Evolutionary conservation across 2,113 vertebrate genomes (phyloP), one percentile per base, ranked within the genome.

Genomic region (sheep (Ovis aries)): DNA sequence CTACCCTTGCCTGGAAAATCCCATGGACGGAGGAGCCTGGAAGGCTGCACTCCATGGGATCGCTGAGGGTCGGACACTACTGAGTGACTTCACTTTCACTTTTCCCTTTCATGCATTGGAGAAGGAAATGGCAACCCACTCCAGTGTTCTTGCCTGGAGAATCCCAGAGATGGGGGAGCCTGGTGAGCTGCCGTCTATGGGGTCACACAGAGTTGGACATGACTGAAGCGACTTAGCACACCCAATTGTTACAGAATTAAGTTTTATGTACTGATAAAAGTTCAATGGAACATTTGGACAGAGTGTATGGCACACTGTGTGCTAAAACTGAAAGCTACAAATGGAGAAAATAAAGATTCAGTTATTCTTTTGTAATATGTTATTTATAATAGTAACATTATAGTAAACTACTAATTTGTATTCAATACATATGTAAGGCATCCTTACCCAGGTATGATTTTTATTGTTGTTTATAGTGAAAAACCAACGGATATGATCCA

Each of bases 291-390:
- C 16, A 57, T 74, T 88, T 71, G 36, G 6, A 31, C 7, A 91
- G 11, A 40, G 27, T 17, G 1, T 19, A 29, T 0, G 10, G 3
- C 3, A 81, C 15, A 91, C 27, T 17, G 2, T 33, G 0, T 57
- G 12, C 7, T 50, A 57, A 52, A 67, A 27, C 0, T 40, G 19
- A 95, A 23, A 95, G 77, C 12, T 14, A 15, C 3, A 94, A 43
- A 87, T 59, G 71, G 45, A 85, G 23, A 83, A 87, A 94, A 33
- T 53, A 55, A 84, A 77, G 21, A 7, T 81, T 50, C 6, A 81
- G 6, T 48, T 59, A n/a, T 48, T 59, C 8, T 92, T 64, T 95
- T 40, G 64, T 50, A 14, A 74, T 29, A 15, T 15, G 3, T 55
- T 82, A 80, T 40, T 85, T 62, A n/a, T 36, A 77, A 27, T 45